Base-by-base conservation (phyloP, 1,140 invertebrate genomes). In the Drosophila oshimai region DNA sequence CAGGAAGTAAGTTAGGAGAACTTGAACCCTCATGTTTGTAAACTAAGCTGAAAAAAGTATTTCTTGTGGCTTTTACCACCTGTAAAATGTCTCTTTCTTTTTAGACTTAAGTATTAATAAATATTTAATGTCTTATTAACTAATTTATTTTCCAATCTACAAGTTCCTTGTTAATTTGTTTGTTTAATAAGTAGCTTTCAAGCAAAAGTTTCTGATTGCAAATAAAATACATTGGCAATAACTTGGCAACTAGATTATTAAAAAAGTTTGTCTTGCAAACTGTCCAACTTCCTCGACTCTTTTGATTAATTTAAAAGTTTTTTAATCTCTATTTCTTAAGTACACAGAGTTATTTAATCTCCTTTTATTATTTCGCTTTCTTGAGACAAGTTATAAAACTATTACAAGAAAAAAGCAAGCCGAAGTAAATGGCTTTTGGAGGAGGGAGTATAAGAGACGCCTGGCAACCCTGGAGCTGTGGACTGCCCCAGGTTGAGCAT, bases 391-490 rank as follows among this genome's bases (percentile, higher is more conserved):
- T 28, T 18, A 2, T 18, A 9, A 9, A 12, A 26, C 24, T 0
- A 45, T 15, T 26, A 28, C 4, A 28, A n/a, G 26, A 24, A 18
- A 18, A 29, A 36, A n/a, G n/a, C n/a, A n/a, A n/a, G n/a, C 1
- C 2, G 12, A 13, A 9, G n/a, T 1, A 42, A 49, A 22, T 15
- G 7, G 9, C 17, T 15, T 31, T 20, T 31, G 13, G 13, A n/a
- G n/a, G n/a, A n/a, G n/a, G n/a, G n/a, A n/a, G n/a, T n/a, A 44
- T 46, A 20, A 15, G 4, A 33, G 4, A 17, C 5, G 2, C 7
- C 18, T 65, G 62, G 44, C 62, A 67, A 67, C 60, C 41, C 62
- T 64, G 41, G 15, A 4, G 4, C 24, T 64, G 53, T 18, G 58
- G 36, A 5, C 5, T 34, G 53, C 58, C 53, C 13, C 58, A 58